These are phyloP conservation scores for Asobara japonica DNA, from an alignment of 1,140 invertebrate species.

Conservation along the genomic window DNA sequence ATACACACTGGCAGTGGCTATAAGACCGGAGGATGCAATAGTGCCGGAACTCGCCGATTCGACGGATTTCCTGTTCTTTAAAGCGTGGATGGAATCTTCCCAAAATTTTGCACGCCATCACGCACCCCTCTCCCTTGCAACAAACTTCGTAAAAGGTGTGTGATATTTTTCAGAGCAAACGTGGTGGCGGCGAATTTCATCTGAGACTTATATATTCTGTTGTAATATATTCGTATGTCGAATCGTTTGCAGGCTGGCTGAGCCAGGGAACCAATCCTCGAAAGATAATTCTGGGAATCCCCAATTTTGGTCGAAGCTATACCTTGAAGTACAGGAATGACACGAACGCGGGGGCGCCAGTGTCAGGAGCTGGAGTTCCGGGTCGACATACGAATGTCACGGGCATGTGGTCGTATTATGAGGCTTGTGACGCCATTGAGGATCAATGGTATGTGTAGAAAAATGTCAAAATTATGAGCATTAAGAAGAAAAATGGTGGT, in stretches of 20 bases:
- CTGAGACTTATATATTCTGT: too few relatives aligned
- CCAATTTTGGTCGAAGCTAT: slow-evolving; percentile 73
- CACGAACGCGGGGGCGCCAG: slow-evolving; percentile 55
- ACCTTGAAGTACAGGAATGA: slow-evolving; percentile 63
- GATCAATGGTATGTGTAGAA: too few relatives aligned
- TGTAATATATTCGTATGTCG: too few relatives aligned
- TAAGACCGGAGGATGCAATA: slow-evolving; percentile 47
- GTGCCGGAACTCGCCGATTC: slow-evolving; percentile 47
- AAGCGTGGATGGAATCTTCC: slow-evolving; percentile 54
- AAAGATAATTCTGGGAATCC: slow-evolving; percentile 73
- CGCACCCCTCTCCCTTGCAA: slow-evolving; percentile 47
- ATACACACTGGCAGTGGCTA: slow-evolving; percentile 46
- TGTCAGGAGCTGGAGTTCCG: slow-evolving; percentile 64
- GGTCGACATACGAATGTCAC: slow-evolving; percentile 74
- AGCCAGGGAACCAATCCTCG: slow-evolving; percentile 62
- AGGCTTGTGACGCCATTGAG: slow-evolving; percentile 76
- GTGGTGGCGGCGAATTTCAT: too few relatives aligned
- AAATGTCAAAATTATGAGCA: too few relatives aligned
- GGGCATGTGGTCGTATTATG: slow-evolving; percentile 74
- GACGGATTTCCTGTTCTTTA: slow-evolving; percentile 54
- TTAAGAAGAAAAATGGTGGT: too few relatives aligned
- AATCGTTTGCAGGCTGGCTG: slow-evolving; percentile 49
- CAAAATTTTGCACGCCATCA: slow-evolving; percentile 48
- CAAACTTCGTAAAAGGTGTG: too few relatives aligned
- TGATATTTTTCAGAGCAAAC: too few relatives aligned